These are phyloP conservation scores for Cichladusa arquata DNA, from an alignment of 2,113 vertebrate genomes.

Conservation along the genomic window DNA sequence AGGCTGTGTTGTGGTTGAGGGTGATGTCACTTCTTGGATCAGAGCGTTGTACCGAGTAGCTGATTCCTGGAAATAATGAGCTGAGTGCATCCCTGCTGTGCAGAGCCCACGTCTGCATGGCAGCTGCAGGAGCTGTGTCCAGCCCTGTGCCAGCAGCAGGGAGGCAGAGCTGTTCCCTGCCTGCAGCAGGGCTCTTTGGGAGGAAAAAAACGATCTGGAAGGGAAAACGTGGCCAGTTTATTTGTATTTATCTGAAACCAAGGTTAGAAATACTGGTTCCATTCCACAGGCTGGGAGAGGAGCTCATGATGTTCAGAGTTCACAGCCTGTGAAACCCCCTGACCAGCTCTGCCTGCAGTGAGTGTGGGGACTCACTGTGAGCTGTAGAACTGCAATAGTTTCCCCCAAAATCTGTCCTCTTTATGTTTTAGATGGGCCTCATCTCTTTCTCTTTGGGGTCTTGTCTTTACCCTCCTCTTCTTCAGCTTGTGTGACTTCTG, in stretches of 20 bases:
- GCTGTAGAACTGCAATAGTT: not conserved
- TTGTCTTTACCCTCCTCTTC: not conserved
- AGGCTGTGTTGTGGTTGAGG: not conserved
- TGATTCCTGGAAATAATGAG: not conserved
- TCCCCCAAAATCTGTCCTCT: not conserved
- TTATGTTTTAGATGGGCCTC: not conserved
- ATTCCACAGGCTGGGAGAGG: not conserved
- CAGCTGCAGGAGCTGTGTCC: not conserved
- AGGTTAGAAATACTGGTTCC: not conserved
- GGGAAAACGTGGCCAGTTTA: not conserved
- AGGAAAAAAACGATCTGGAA: not conserved
- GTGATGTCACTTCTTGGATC: not conserved
- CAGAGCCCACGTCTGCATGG: not conserved
- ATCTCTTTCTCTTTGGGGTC: not conserved
- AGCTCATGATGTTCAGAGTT: not conserved
- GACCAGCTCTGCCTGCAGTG: not conserved
- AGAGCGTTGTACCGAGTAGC: not conserved
- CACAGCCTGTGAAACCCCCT: not conserved
- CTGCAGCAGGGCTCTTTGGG: not conserved
- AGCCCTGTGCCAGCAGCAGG: rapidly evolving
- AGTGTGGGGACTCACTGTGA: not conserved
- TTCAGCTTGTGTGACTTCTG: not conserved
- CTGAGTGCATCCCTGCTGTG: not conserved
- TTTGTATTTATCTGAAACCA: not conserved
- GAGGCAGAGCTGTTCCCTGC: not conserved